phyloP scores from a whole-genome alignment of 2,888 invertebrate species.

The Latrodectus hesperus region DNA sequence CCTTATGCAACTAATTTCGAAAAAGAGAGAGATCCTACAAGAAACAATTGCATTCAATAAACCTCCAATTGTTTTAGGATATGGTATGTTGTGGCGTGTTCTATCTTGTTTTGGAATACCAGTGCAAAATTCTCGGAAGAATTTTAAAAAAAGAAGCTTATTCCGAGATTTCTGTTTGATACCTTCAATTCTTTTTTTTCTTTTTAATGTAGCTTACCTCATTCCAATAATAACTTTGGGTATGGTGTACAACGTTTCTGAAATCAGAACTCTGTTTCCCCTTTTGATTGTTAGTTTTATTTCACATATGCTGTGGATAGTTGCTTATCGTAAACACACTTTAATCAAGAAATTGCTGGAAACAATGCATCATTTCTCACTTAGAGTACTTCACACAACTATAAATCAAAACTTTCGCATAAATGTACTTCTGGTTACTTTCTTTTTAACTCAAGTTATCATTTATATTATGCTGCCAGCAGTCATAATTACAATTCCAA shows the following conservation, averaged over 20 bases:
- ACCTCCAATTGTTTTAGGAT: background rate
- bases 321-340: background rate
- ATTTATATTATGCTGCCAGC: background rate
- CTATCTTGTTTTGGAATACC: background rate
- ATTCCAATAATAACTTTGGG: background rate
- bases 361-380: background rate
- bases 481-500: background rate
- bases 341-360: background rate
- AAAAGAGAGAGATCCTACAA: too few relatives aligned
- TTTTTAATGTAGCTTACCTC: background rate
- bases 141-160: background rate
- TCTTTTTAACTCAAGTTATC: background rate
- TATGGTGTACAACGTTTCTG: background rate
- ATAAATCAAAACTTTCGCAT: background rate
- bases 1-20: too few relatives aligned
- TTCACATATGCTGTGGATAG: background rate
- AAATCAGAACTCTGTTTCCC: background rate
- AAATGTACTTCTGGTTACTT: background rate
- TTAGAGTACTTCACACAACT: background rate
- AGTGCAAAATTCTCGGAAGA: background rate
- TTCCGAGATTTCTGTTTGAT: background rate
- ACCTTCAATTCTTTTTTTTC: background rate
- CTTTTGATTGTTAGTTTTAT: background rate
- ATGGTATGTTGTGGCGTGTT: background rate
- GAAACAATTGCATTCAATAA: background rate